Evolutionary conservation across 1,140 invertebrate species (phyloP).

Genomic region (Aphaenogaster floridana): DNA sequence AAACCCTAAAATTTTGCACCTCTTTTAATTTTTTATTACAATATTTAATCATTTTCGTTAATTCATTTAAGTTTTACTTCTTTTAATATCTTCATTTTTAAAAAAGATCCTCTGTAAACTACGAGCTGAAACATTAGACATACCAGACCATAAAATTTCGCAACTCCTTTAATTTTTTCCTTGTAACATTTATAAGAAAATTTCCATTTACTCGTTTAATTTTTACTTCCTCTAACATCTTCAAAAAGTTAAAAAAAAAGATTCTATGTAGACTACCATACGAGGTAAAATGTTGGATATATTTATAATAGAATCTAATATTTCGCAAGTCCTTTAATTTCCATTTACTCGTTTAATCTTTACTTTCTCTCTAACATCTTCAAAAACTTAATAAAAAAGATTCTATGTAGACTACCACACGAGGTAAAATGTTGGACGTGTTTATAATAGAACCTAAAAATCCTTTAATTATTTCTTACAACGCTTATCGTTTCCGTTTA

Average conservation of each 20-base stretch:
- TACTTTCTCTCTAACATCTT: neutral
- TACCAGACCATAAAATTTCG: neutral
- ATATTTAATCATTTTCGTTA: neutral
- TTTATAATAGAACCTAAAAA: no score
- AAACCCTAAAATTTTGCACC: neutral
- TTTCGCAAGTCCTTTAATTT: neutral
- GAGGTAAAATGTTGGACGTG: neutral
- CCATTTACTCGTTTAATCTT: neutral
- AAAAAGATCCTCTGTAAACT: neutral
- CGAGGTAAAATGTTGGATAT: neutral
- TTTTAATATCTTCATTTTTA: neutral
- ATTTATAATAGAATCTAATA: no score
- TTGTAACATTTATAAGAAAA: neutral
- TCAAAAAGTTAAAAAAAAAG: neutral
- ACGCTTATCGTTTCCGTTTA: no score
- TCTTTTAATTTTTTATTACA: neutral
- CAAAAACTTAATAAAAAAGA: neutral
- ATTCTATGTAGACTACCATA: neutral
- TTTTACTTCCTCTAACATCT: neutral
- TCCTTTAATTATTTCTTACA: neutral
- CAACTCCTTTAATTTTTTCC: neutral
- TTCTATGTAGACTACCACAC: neutral
- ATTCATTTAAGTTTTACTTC: neutral
- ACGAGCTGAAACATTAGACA: neutral
- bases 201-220: no score